Base-by-base conservation (phyloP, 2,113 vertebrate species). In the Oenanthe oenanthe region DNA sequence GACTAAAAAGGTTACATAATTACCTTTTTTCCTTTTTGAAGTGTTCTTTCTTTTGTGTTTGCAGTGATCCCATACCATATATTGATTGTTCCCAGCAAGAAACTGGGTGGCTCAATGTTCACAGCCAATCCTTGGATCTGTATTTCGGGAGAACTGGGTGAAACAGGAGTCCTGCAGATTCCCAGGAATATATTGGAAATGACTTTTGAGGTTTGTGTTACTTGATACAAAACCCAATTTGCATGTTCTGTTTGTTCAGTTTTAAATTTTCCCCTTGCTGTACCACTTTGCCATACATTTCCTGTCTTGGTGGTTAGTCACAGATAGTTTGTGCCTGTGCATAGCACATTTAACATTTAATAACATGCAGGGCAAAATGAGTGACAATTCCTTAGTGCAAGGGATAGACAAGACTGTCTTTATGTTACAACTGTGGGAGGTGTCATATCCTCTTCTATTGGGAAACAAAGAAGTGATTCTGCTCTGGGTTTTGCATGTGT, bases 111-210 rank as follows among this genome's bases (percentile, higher is more conserved):
- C 87, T 99, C 99, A 80, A 99, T 99, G 99, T 99, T 99, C 96
- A 99, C 99, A 20, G 99, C 99, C 89, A 99, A 99, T 95, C 99
- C 99, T 31, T 99, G 99, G 99, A 99, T 99, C 92, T 99, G 99
- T 95, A 99, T 99, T 62, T 99, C 99, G 1, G 99, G 99, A 83
- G 99, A 99, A 78, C 95, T 99, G 91, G 98, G 99, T 32, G 99
- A 99, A 96, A 99, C 99, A 15, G 99, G 99, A 77, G 98, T 99
- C 36, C 96, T 99, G 83, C 99, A 99, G 96, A 97, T 99, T 89
- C 99, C 99, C 88, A 99, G 98, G 97, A 99, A 99, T 62, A 97
- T 98, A 81, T 95, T 99, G 92, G 99, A 99, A 97, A 99, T 99
- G 97, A 99, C 99, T 24, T 99, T 99, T 92, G 99, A 99, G 99